A percentile compares a stretch with the other conserved stretches of the same genome.
phyloP scores from a whole-genome alignment of 2,888 invertebrate species.

The Acanthoscelides obtectus region DNA sequence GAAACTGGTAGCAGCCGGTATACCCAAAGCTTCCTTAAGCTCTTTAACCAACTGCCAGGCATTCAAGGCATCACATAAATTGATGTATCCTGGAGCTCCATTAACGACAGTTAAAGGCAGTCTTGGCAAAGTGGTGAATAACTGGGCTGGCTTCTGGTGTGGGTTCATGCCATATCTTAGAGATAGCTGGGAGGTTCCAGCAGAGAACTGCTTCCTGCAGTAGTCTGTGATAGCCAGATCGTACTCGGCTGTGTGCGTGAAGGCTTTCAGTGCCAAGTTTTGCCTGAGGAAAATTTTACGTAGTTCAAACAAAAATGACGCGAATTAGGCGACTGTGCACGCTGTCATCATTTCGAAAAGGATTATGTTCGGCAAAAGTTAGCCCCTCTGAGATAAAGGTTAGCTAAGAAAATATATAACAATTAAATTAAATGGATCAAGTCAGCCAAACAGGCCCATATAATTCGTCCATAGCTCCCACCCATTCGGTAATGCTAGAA shows the following conservation, averaged over 20 bases:
- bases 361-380: too few species aligned
- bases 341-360: too few species aligned
- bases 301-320: too few species aligned
- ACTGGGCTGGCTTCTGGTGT: slow-evolving; percentile 93
- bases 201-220: slow-evolving; percentile 85
- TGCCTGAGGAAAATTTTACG: slow-evolving; percentile 59
- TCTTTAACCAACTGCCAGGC: slow-evolving; percentile 96
- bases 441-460: too few species aligned
- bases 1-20: slow-evolving; percentile 94
- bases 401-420: too few species aligned
- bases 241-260: slow-evolving; percentile 93
- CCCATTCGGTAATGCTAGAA: too few species aligned
- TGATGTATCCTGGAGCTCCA: slow-evolving; percentile 95
- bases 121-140: slow-evolving; percentile 73
- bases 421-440: too few species aligned
- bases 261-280: slow-evolving; percentile 84
- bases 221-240: slow-evolving; percentile 93
- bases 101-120: slow-evolving; percentile 87
- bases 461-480: too few species aligned
- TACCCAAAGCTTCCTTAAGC: slow-evolving; percentile 67
- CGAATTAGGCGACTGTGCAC: too few species aligned
- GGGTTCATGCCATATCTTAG: slow-evolving; percentile 96
- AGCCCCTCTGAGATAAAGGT: too few species aligned
- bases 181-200: slow-evolving; percentile 71
- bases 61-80: slow-evolving; percentile 94